These are phyloP conservation scores for Oreortyx pictus DNA, from an alignment of 2,797 vertebrate genomes.

Conservation along the genomic window DNA sequence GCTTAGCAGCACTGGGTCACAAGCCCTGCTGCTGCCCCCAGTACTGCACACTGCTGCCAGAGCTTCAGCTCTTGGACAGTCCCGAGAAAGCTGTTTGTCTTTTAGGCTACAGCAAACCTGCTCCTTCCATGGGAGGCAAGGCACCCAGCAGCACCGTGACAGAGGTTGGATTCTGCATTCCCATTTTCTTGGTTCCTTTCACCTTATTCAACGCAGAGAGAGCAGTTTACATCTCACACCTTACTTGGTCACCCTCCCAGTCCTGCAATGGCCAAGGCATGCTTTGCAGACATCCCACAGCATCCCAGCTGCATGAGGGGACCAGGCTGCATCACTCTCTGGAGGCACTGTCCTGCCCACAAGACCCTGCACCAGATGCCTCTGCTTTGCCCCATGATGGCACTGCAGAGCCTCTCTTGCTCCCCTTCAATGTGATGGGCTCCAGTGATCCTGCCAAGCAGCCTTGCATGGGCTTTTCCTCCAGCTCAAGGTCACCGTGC, in stretches of 20 bases:
- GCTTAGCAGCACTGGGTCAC: neutral
- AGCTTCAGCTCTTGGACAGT: neutral
- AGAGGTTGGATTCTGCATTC: neutral
- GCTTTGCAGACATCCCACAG: neutral
- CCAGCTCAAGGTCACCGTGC: constrained; percentile 1
- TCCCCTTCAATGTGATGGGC: neutral
- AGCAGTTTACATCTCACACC: neutral
- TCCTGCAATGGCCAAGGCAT: neutral
- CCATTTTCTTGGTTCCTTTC: neutral
- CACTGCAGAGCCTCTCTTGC: neutral
- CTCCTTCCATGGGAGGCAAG: neutral
- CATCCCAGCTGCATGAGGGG: fast-evolving
- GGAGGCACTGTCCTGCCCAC: neutral
- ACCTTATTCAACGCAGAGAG: neutral
- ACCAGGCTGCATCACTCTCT: neutral
- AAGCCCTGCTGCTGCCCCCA: neutral
- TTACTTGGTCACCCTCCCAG: neutral
- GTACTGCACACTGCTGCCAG: neutral
- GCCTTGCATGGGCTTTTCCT: neutral
- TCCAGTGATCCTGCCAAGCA: neutral
- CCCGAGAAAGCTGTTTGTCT: neutral
- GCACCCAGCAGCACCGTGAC: neutral
- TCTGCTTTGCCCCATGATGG: fast-evolving
- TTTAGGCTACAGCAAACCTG: neutral
- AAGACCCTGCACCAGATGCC: fast-evolving